Conservation (phyloP, 2,797 vertebrate species). For the Stomatorhinus walkeri region DNA sequence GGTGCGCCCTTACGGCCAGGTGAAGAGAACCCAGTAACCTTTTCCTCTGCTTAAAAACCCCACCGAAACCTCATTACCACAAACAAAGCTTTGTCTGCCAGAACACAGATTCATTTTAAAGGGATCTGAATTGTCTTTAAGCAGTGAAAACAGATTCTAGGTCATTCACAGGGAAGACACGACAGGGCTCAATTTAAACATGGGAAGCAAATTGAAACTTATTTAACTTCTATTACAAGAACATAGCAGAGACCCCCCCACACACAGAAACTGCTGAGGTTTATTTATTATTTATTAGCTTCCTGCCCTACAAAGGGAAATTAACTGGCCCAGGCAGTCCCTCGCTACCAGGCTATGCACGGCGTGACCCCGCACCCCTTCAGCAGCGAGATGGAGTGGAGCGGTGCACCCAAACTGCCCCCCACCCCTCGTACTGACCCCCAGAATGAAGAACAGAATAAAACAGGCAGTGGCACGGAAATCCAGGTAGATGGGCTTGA, state of each 20-base stretch:
- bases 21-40: slow-evolving; percentile 42
- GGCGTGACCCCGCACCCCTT: not conserved
- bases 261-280: not conserved
- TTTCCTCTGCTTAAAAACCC: slow-evolving; percentile 29
- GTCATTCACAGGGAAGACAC: not conserved
- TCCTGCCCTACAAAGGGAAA: slow-evolving; percentile 1
- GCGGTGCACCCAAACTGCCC: not conserved
- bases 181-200: not conserved
- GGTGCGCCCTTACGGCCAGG: slow-evolving; percentile 45
- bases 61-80: slow-evolving; percentile 1
- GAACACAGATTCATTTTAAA: not conserved
- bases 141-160: not conserved
- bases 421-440: not conserved
- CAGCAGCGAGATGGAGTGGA: not conserved
- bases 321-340: not conserved
- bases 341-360: not conserved
- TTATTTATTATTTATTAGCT: not conserved
- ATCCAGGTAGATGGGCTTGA: not conserved
- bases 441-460: not conserved
- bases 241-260: not conserved
- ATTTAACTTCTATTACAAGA: not conserved
- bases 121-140: not conserved
- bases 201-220: not conserved
- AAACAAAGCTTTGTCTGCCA: not conserved
- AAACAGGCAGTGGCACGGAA: not conserved